These are phyloP conservation scores for Caenorhabditis parvicauda DNA, from an alignment of 2,888 invertebrate genomes.

Conservation along the genomic window DNA sequence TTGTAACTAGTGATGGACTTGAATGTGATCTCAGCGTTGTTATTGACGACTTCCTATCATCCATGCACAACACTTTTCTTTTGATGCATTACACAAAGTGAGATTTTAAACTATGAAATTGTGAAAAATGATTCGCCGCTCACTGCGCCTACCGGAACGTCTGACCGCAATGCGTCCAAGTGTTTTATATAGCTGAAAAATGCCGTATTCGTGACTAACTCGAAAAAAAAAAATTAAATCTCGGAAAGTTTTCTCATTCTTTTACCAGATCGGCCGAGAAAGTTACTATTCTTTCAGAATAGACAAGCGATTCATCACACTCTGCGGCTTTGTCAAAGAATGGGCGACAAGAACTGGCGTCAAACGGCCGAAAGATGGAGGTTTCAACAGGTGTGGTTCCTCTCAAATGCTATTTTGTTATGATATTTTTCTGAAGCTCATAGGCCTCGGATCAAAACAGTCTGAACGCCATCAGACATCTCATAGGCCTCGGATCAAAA, in stretches of 20 bases:
- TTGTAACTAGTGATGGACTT: constrained; percentile 19
- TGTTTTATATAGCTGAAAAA: not conserved
- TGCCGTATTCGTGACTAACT: not conserved
- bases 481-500: too few species aligned
- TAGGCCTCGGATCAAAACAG: not conserved
- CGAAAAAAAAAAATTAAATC: not conserved
- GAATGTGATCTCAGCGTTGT: constrained; percentile 35
- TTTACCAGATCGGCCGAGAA: not conserved
- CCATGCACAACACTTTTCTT: constrained; percentile 36
- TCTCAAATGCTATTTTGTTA: not conserved
- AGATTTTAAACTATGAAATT: not conserved
- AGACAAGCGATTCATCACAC: constrained; percentile 14
- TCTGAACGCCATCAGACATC: too few species aligned
- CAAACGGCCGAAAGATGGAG: constrained; percentile 31
- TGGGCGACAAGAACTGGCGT: constrained; percentile 33
- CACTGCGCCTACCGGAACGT: too few species aligned
- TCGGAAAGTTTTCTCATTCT: not conserved
- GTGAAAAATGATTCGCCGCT: not conserved
- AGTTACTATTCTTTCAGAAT: constrained; percentile 9
- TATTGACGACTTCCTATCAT: constrained; percentile 27
- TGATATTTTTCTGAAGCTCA: not conserved
- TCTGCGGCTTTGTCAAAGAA: constrained; percentile 30
- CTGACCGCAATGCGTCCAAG: not conserved
- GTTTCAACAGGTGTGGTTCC: constrained; percentile 33
- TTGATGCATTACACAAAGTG: constrained; percentile 23